Percentiles rank a stretch among this genome's conserved stretches.
phyloP scores from a whole-genome alignment of 1,140 invertebrate genomes.

The honey bee (Apis mellifera) region DNA sequence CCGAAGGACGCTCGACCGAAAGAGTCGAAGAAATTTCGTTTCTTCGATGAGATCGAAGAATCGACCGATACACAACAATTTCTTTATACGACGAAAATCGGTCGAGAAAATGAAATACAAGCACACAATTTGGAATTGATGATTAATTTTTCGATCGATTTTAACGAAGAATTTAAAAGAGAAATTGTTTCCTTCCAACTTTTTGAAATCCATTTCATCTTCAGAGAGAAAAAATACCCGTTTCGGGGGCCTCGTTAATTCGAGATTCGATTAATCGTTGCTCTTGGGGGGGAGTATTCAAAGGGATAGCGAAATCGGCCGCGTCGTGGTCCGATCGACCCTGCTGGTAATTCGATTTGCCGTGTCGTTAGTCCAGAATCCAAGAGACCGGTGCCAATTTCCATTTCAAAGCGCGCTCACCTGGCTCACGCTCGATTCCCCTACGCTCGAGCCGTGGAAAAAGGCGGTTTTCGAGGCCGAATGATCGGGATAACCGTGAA shows the following conservation, averaged over 20 bases:
- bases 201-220: too few species aligned
- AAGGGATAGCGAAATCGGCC: constrained; percentile 18
- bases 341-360: constrained; percentile 61
- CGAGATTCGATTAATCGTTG: too few species aligned
- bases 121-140: too few species aligned
- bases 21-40: not conserved
- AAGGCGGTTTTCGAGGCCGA: constrained; percentile 3
- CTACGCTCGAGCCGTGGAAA: not conserved
- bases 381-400: constrained; percentile 62
- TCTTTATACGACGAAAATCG: too few species aligned
- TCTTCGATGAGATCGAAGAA: not conserved
- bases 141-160: too few species aligned
- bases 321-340: constrained; percentile 42
- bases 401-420: constrained; percentile 60
- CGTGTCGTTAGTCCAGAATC: constrained; percentile 64
- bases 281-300: too few species aligned
- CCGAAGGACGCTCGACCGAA: not conserved
- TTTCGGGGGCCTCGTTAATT: too few species aligned
- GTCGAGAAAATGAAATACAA: too few species aligned
- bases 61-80: too few species aligned
- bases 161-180: too few species aligned
- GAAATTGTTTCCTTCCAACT: too few species aligned
- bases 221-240: too few species aligned
- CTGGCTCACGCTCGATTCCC: not conserved
- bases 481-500: not conserved